Evolutionary conservation across 2,888 invertebrate species (phyloP), one percentile per base, ranked within the genome.

Genomic region (Furcula furcula): DNA sequence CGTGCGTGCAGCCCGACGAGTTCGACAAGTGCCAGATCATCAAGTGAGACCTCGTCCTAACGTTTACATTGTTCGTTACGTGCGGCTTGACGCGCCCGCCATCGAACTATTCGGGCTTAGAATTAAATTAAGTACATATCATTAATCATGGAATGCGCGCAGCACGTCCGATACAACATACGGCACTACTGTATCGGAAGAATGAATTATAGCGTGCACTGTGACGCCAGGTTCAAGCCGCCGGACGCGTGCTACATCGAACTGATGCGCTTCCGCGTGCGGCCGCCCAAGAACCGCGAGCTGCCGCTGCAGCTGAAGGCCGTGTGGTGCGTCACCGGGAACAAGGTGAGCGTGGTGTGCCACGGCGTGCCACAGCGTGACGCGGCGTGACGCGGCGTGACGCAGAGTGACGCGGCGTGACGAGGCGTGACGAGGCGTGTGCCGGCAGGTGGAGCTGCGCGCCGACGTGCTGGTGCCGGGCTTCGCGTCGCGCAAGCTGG

Each of bases 241-340:
- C 97, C 98, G 29, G 98, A 99, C 90, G 98, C 98, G 63, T 97
- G 97, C 84, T 98, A 98, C 86, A 97, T 98, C 78, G 99, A 99
- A 90, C 87, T 99, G 75, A 92, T 98, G 93, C 91, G 99, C 65
- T 99, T 98, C 90, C 93, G 99, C 52, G 95, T 98, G 58, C 93
- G 97, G 45, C 98, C 97, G 34, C 98, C 98, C 34, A 95, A 94
- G 85, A 98, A 98, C 90, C 92, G 98, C 50, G 99, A 99, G 89
- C 93, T 99, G 74, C 99, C 99, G 32, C 91, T 99, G 53, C 98
- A 98, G 81, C 91, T 99, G 31, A 97, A 97, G 82, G 94, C 97
- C 30, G 93, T 94, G 31, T 96, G 97, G 92, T 94, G 94, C 76
- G 93, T 96, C 50, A 94, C 94, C 25, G 97, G 97, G 36, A 95